A percentile compares a stretch with the other conserved stretches of the same genome.
phyloP scores from a whole-genome alignment of 2,113 vertebrate genomes.

The Connochaetes taurinus region DNA sequence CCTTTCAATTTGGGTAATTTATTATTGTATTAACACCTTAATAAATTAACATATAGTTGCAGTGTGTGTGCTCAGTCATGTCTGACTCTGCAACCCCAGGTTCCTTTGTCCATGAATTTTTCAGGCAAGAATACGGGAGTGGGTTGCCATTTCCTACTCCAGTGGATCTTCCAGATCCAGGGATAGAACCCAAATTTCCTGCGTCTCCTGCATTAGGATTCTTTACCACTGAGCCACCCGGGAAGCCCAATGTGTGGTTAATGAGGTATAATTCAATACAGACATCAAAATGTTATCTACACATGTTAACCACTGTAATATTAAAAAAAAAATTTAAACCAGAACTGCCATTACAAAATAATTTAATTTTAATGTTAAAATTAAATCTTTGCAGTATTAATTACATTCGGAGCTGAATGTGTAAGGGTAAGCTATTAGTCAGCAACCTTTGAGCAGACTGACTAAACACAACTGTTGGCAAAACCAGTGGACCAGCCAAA shows the following conservation, averaged over 20 bases:
- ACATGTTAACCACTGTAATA: neutral
- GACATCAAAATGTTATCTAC: conserved; percentile 41
- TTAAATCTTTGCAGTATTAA: conserved; percentile 35
- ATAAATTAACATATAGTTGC: neutral
- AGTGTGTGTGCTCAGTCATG: neutral
- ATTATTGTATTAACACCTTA: neutral
- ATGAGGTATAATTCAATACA: neutral
- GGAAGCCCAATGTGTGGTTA: neutral
- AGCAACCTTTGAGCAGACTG: conserved; percentile 35
- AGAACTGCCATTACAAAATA: conserved; percentile 8
- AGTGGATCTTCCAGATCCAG: neutral
- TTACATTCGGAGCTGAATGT: neutral
- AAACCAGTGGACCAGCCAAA: conserved; percentile 27
- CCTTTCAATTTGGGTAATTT: neutral
- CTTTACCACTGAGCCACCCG: neutral
- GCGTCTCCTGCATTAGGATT: neutral
- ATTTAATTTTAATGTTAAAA: conserved; percentile 17
- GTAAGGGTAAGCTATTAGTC: conserved; percentile 36
- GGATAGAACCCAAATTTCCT: neutral
- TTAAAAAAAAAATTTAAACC: neutral
- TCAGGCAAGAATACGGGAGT: neutral
- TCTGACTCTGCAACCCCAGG: neutral
- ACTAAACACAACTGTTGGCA: conserved; percentile 46
- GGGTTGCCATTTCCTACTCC: neutral
- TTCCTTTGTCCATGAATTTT: neutral